phyloP scores from a whole-genome alignment of 1,140 invertebrate genomes.

The Drosophila carrolli region DNA sequence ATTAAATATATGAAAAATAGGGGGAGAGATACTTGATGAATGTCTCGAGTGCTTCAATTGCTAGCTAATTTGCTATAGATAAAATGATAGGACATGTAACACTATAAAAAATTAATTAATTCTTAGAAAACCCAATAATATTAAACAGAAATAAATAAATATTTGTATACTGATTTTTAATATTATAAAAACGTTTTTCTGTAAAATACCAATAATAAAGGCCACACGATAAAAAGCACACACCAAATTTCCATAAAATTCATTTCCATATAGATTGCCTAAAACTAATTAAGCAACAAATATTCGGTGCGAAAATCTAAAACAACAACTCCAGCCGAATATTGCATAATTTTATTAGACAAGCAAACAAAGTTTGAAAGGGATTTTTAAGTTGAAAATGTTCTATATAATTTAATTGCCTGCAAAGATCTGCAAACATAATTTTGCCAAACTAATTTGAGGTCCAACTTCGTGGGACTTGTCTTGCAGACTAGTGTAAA shows the following conservation, averaged over 20 bases:
- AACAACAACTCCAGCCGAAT: background rate
- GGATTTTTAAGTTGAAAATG: slow-evolving; percentile 22
- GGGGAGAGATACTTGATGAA: slow-evolving; percentile 20
- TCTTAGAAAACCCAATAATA: too few relatives aligned
- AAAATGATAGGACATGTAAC: background rate
- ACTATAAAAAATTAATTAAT: background rate
- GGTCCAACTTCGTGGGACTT: slow-evolving; percentile 36
- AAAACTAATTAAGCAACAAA: slow-evolving; percentile 12
- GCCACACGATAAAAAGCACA: background rate
- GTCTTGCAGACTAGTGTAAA: slow-evolving; percentile 29
- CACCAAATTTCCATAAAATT: slow-evolving; percentile 10
- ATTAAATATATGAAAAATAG: slow-evolving; percentile 27
- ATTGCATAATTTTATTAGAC: slow-evolving; percentile 30
- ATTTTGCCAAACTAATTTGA: slow-evolving; percentile 44
- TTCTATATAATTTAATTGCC: slow-evolving; percentile 33
- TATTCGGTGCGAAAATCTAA: slow-evolving; percentile 5
- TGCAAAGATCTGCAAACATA: slow-evolving; percentile 38
- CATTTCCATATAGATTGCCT: slow-evolving; percentile 19
- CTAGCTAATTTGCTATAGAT: slow-evolving; percentile 2
- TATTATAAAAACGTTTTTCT: too few relatives aligned
- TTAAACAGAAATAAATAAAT: too few relatives aligned
- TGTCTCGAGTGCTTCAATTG: slow-evolving; percentile 27
- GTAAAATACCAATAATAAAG: too few relatives aligned
- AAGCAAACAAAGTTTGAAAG: slow-evolving; percentile 11
- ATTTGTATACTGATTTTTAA: too few relatives aligned